Conservation (phyloP, 2,888 invertebrate genomes). For the Halictus ligatus region DNA sequence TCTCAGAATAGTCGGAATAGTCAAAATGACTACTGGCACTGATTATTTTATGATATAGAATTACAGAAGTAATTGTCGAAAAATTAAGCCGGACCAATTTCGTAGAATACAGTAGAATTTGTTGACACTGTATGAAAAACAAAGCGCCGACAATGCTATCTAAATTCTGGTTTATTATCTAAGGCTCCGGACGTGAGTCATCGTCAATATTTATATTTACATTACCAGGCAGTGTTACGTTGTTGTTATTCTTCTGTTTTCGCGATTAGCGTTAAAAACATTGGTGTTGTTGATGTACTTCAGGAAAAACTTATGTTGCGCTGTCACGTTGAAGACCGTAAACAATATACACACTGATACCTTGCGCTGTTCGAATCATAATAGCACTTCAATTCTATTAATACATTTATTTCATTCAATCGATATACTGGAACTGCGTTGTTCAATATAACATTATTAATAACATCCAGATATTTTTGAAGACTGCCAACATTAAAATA, state of each 20-base stretch:
- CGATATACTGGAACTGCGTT: no score
- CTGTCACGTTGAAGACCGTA: not conserved
- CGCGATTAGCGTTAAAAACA: not conserved
- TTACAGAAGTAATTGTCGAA: no score
- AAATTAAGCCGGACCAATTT: not conserved
- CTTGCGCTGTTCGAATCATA: not conserved
- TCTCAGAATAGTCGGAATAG: no score
- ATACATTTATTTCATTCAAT: not conserved
- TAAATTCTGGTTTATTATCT: not conserved
- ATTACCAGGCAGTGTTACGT: not conserved
- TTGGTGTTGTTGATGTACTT: not conserved
- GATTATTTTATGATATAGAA: no score
- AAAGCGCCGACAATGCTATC: not conserved
- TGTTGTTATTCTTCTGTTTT: not conserved
- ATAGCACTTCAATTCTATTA: no score
- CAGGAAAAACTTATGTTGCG: not conserved
- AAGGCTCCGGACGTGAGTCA: not conserved
- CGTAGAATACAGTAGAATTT: not conserved
- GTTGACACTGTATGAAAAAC: not conserved
- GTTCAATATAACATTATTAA: no score
- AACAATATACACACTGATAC: no score
- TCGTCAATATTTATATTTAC: slow-evolving; percentile 11
- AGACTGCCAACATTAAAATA: no score
- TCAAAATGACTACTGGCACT: no score
- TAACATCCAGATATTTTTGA: no score